Conservation (phyloP, 1,140 invertebrate genomes). For the Cydia amplana region DNA sequence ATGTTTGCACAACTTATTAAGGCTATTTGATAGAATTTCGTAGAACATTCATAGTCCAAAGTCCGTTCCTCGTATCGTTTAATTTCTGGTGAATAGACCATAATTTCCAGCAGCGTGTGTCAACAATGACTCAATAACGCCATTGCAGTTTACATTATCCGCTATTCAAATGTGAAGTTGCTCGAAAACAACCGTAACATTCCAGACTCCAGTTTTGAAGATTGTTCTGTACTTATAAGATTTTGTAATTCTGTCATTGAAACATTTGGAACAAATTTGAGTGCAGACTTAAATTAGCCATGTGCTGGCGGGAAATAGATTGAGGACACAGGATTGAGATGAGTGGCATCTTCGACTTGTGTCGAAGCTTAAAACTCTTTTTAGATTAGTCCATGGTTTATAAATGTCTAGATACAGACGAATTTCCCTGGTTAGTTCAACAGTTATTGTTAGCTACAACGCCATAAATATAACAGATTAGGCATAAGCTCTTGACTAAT, state of each 20-base stretch:
- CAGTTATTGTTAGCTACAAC: not conserved
- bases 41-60: constrained; percentile 20
- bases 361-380: too few relatives aligned
- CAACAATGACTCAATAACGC: constrained; percentile 23
- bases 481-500: not conserved
- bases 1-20: constrained; percentile 13
- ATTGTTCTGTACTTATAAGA: too few relatives aligned
- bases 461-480: not conserved
- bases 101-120: constrained; percentile 23
- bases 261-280: too few relatives aligned
- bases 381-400: too few relatives aligned
- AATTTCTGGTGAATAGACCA: constrained; percentile 11
- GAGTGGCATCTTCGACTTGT: too few relatives aligned
- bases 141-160: constrained; percentile 18
- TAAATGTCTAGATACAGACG: too few relatives aligned
- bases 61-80: constrained; percentile 5
- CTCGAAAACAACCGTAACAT: not conserved
- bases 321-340: not conserved
- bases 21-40: not conserved
- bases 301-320: too few relatives aligned
- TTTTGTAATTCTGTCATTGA: too few relatives aligned
- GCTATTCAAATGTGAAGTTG: not conserved
- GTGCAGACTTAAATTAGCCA: too few relatives aligned
- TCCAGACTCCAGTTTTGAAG: not conserved
- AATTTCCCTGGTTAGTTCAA: too few relatives aligned